Base-by-base conservation (phyloP, 2,797 vertebrate species). In the Sebastes minor region DNA sequence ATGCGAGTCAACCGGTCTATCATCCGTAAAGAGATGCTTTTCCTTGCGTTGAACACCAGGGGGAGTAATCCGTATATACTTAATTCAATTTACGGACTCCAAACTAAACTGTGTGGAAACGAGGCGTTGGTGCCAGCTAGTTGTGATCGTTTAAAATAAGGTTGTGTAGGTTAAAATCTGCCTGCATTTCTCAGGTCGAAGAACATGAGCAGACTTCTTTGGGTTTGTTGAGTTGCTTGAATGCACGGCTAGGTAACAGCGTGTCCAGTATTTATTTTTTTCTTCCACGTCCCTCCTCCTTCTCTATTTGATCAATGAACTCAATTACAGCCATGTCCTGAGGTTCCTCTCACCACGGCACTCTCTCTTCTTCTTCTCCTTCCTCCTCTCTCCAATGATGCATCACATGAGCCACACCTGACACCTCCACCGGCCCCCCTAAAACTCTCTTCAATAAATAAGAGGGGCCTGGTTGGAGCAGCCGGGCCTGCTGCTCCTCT, bases 231-330 rank as follows among this genome's bases (percentile, higher is more conserved):
- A 88, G 84, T 22, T 70, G 84, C 88, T 76, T 82, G 88, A 91
- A 85, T 14, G 91, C 88, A 63, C 81, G 2, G 87, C 85, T 86
- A 66, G 73, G 22, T 74, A 88, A 77, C 92, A 90, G 87, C 7
- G 55, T 75, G 84, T 79, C 74, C 75, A 33, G 23, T 74, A 9
- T 68, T 60, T 76, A 3, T 35, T 55, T 7, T 7, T 30, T 28
- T 70, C 33, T 38, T 11, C 23, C 69, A 14, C 42, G 32, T 57
- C 73, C 77, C 66, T 78, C 83, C 79, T 77, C 62, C 86, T 71
- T 27, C 86, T 65, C 69, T 25, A 12, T 94, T 95, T 97, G 96
- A 97, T 97, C 97, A 97, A 97, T 98, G 96, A 97, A 97, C 94
- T 97, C 96, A 97, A 97, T 99, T 98, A 97, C 88, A 64, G 88